Evolutionary conservation across 2,888 invertebrate genomes (phyloP).

Genomic region (Apamea monoglypha): DNA sequence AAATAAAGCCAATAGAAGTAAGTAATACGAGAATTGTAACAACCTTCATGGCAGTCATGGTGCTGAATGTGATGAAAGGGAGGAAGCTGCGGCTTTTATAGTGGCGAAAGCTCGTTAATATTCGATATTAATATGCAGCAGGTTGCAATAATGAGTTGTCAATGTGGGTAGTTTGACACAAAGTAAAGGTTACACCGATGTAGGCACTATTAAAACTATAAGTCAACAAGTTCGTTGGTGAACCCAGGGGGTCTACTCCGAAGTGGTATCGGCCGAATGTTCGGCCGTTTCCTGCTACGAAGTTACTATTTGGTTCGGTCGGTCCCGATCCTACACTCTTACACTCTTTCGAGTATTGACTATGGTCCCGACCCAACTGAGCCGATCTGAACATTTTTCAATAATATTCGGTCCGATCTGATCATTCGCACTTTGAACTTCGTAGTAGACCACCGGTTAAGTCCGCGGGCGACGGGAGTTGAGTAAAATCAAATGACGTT

Average conservation of each 20-base stretch:
- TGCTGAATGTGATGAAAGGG: conserved; percentile 28
- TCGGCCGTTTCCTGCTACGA: no score
- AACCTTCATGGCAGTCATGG: conserved; percentile 49
- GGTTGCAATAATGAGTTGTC: conserved; percentile 55
- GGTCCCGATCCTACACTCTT: no score
- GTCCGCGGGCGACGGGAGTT: neutral
- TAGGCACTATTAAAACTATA: neutral
- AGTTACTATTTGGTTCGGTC: no score
- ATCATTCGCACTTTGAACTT: no score
- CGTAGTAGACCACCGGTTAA: no score
- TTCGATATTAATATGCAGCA: conserved; percentile 55
- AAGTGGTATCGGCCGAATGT: no score
- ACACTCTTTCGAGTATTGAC: no score
- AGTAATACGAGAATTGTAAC: conserved; percentile 30
- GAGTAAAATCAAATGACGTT: neutral
- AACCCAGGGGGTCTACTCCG: no score
- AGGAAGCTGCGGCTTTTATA: conserved; percentile 60
- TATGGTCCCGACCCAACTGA: no score
- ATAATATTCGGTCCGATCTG: no score
- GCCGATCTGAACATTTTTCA: no score
- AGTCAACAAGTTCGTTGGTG: neutral
- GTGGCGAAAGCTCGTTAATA: conserved; percentile 59
- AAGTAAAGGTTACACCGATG: neutral
- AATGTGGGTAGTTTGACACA: conserved; percentile 14
- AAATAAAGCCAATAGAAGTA: neutral